phyloP scores from a whole-genome alignment of 2,113 vertebrate species.

The Hippolais icterina region DNA sequence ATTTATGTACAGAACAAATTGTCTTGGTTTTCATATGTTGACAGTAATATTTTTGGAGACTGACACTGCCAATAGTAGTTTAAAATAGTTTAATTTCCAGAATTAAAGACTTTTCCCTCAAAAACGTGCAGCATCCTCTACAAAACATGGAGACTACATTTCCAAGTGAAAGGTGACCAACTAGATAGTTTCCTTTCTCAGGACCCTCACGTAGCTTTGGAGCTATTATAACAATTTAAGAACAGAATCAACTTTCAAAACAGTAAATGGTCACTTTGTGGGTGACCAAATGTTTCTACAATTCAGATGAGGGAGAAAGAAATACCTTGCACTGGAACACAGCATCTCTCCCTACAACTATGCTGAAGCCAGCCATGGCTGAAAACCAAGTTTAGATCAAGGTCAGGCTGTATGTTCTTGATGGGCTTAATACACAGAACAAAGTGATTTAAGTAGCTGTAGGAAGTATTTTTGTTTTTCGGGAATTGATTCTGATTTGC shows the following conservation, averaged over 20 bases:
- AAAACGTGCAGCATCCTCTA: neutral
- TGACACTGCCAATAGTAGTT: neutral
- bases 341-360: neutral
- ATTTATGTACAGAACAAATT: conserved; percentile 18
- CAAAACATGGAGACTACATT: neutral
- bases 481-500: neutral
- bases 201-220: neutral
- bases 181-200: neutral
- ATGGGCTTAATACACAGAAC: neutral
- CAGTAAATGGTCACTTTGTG: neutral
- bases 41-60: neutral
- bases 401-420: neutral
- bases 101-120: neutral
- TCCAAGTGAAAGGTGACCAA: neutral
- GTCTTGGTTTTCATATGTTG: neutral
- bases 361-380: neutral
- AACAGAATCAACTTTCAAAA: neutral
- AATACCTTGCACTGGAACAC: neutral
- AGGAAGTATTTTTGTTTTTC: neutral
- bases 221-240: neutral
- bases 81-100: neutral
- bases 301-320: neutral
- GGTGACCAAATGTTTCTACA: neutral
- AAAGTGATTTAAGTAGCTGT: neutral
- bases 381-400: neutral